A percentile compares a stretch with the other conserved stretches of the same genome.
phyloP scores from a whole-genome alignment of 2,888 invertebrate species.

The Slavum lentiscoides region DNA sequence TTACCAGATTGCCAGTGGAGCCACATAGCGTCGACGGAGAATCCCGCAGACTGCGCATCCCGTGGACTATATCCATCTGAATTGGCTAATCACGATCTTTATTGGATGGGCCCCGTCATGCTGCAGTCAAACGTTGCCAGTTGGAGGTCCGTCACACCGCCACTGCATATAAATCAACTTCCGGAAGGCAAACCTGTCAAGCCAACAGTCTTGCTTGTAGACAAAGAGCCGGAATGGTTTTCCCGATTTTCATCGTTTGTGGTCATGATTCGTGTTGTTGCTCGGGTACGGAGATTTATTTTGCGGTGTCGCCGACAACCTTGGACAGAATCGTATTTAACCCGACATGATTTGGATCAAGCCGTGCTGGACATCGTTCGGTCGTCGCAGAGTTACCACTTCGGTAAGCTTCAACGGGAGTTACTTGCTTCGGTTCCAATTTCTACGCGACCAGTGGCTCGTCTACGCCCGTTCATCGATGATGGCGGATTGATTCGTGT shows the following conservation, averaged over 20 bases:
- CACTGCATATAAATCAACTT: not conserved
- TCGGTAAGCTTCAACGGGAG: not conserved
- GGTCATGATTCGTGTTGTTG: not conserved
- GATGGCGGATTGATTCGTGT: not conserved
- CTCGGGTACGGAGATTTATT: not conserved
- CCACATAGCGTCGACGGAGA: not conserved
- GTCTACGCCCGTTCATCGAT: not conserved
- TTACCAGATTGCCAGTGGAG: too few species aligned
- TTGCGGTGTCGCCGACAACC: not conserved
- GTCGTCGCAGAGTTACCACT: not conserved
- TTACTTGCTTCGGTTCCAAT: not conserved
- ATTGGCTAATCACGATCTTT: not conserved
- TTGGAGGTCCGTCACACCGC: too few species aligned
- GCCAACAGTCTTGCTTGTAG: not conserved
- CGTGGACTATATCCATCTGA: not conserved
- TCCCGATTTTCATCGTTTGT: not conserved
- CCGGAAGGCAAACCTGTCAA: not conserved
- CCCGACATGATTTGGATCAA: not conserved
- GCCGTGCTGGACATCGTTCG: not conserved
- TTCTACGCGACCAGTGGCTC: not conserved
- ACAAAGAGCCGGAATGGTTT: not conserved
- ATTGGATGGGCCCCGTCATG: not conserved
- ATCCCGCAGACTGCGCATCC: not conserved
- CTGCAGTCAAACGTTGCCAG: not conserved
- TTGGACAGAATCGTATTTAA: not conserved